Evolutionary conservation across 2,888 invertebrate species (phyloP), one percentile per base, ranked within the genome.

Genomic region (Allacma fusca): DNA sequence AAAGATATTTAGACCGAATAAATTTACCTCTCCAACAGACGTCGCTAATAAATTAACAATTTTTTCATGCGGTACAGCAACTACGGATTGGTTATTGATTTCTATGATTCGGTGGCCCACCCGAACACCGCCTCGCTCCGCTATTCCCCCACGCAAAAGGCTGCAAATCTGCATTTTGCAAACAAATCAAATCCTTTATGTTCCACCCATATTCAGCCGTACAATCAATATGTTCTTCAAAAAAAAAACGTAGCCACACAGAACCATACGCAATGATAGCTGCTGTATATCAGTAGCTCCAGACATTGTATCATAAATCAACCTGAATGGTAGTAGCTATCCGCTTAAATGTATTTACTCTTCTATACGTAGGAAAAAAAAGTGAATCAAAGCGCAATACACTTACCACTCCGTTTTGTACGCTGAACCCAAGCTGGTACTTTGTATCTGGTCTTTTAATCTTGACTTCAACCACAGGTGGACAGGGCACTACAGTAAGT

Each of bases 41-140:
- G 98, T 98, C 83, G 99, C 98, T 85, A 99, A 90, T 87, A 99
- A 91, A 89, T 98, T 98, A 86, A 99, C 99, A 87, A 99, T 99
- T 87, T 97, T 95, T 88, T 99, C 99, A 89, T 99, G 99, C 82
- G 98, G 97, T 82, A 99, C 98, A 81, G 99, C 99, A 75, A 99
- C 99, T 75, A 99, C 98, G 89, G 98, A 98, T 89, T 98, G 97
- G 88, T 97, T 94, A 90, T 99, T 99, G 86, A 99, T 99, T 91
- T 99, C 99, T 86, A 99, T 99, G 87, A 99, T 99, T 85, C 99
- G 92, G 88, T 99, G 99, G 0, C 99, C 99, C 9, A 99, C 98
- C 83, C 99, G 91, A 79, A 99, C 98, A 57, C 99, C 99, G 79
- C 99, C 99, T 82, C 99, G 90, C 89, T 99, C 99, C 68, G 99